Conservation (phyloP, 2,113 vertebrate genomes). For the Ctenomys sociabilis region DNA sequence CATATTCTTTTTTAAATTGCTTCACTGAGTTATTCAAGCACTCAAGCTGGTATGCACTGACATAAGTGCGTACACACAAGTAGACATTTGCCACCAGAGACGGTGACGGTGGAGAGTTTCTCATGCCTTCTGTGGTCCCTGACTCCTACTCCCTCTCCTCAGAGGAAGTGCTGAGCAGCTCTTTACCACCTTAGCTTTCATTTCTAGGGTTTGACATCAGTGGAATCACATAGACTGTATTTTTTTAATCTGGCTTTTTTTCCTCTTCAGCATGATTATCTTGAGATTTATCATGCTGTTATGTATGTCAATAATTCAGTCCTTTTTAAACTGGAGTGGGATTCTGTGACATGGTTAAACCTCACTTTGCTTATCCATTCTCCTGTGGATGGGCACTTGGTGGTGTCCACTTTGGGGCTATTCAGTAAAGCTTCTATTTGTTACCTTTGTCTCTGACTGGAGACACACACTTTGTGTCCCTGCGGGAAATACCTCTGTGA, state of each 20-base stretch:
- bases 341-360: neutral
- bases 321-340: neutral
- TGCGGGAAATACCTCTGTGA: neutral
- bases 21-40: neutral
- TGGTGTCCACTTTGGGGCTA: neutral
- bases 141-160: neutral
- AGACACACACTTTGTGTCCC: neutral
- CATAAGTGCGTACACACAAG: neutral
- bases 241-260: neutral
- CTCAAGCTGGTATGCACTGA: neutral
- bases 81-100: neutral
- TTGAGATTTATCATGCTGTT: neutral
- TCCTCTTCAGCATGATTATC: neutral
- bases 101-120: neutral
- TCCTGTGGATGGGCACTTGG: neutral
- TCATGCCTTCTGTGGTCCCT: neutral
- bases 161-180: neutral
- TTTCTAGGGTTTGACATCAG: conserved; percentile 3
- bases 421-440: neutral
- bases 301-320: neutral
- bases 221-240: neutral
- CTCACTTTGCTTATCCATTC: neutral
- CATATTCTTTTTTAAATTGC: neutral
- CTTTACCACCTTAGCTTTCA: neutral
- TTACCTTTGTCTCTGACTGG: neutral